Evolutionary conservation across 1,140 invertebrate genomes (phyloP).

Genomic region (Anagrus nilaparvatae): DNA sequence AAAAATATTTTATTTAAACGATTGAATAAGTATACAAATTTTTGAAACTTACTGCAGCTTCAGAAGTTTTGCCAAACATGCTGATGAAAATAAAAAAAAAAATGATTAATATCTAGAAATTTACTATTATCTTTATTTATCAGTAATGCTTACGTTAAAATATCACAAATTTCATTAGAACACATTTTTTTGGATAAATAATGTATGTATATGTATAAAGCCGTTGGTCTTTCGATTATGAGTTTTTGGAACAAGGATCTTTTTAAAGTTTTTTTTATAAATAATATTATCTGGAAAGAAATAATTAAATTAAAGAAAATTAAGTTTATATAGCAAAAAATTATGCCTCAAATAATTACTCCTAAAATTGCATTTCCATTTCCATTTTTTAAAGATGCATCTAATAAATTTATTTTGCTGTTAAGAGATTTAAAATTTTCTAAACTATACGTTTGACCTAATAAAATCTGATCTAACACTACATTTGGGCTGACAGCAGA

Average conservation of each 20-base stretch:
- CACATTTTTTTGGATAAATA: slow-evolving; percentile 43
- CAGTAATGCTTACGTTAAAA: slow-evolving; percentile 39
- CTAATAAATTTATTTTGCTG: slow-evolving; percentile 43
- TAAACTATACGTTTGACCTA: slow-evolving; percentile 38
- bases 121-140: slow-evolving; percentile 10
- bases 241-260: slow-evolving; percentile 39
- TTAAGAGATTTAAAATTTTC: slow-evolving; percentile 43
- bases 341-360: slow-evolving; percentile 29
- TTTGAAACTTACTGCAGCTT: slow-evolving; percentile 43
- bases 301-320: too few relatives aligned
- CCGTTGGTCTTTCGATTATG: slow-evolving; percentile 37
- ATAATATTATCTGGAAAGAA: slow-evolving; percentile 40
- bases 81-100: slow-evolving; percentile 28
- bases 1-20: slow-evolving; percentile 21
- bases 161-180: slow-evolving; percentile 42
- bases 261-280: slow-evolving; percentile 44
- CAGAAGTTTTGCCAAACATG: slow-evolving; percentile 39
- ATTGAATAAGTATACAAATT: too few relatives aligned
- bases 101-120: slow-evolving; percentile 10
- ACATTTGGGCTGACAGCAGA: slow-evolving; percentile 26
- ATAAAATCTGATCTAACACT: slow-evolving; percentile 38
- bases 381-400: slow-evolving; percentile 39
- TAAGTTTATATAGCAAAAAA: slow-evolving; percentile 11
- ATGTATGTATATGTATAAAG: slow-evolving; percentile 41
- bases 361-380: slow-evolving; percentile 47